Base-by-base conservation (phyloP, 2,113 vertebrate genomes). In the Lynx canadensis region DNA sequence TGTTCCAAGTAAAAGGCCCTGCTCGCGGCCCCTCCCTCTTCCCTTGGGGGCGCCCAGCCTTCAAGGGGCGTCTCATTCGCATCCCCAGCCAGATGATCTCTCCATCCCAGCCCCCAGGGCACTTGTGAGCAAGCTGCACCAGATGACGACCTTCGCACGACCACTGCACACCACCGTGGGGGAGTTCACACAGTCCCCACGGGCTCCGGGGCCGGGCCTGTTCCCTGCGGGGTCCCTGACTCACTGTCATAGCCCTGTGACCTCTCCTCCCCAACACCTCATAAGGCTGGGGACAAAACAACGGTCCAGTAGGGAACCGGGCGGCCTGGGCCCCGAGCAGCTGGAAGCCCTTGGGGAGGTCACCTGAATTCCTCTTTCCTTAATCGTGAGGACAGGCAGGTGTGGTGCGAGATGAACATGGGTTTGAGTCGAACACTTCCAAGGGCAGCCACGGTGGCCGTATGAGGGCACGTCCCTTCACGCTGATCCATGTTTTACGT, bases 391-490 rank as follows among this genome's bases (percentile, higher is more conserved):
- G 2, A 4, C 5, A 29, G 36, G 31, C 21, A 29, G 36, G 31
- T 13, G 29, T 16, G 31, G 50, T 7, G 1, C 11, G 45, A 71
- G 38, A 48, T 0, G 52, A 79, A 9, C 48, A 1, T 2, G 14
- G 2, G 68, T 15, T 41, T 10, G 13, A 50, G 23, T 15, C 23
- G 2, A 68, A 52, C 31, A 27, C n/a, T 4, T 31, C 38, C 19
- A 3, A 0, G 9, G 76, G 88, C 66, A 45, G 69, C 31, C 38
- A 33, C 0, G 1, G 13, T 18, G 57, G 60, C 21, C 33, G 41
- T 9, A 4, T 4, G 45, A 68, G 18, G 21, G 5, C 21, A 4
- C 0, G 4, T 3, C 25, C 31, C 25, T 15, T 63, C n/a, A 52
- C 0, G 29, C 0, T 18, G 23, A 36, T 2, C 50, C 16, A 11